Base-by-base conservation (phyloP, 2,113 vertebrate species). In the Cygnus atratus region DNA sequence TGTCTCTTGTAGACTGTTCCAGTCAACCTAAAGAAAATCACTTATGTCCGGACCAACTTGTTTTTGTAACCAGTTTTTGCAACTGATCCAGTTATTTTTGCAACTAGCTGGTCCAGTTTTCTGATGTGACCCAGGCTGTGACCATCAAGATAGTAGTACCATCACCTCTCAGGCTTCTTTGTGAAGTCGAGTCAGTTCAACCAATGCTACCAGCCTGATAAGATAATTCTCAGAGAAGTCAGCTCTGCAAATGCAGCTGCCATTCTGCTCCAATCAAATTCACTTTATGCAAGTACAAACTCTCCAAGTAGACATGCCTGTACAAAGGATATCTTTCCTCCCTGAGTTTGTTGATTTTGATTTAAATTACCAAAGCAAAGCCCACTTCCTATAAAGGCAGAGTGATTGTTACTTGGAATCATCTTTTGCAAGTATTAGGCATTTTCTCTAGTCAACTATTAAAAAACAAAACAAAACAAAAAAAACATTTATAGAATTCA, bases 281-380 rank as follows among this genome's bases (percentile, higher is more conserved):
- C 58, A 24, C 9, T 66, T 48, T n/a, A 28, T 13, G 14, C 33
- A 58, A 22, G 24, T 37, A n/a, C 21, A 24, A 29, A 67, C 58
- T 54, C 76, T 78, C 46, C 18, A 65, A 8, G 52, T 11, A 67
- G 76, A 63, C 61, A 87, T 0, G 0, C 76, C 57, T 1, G 3
- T 39, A 68, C 61, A 82, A 52, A 91, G 80, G 44, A 88, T 78
- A 70, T 8, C 7, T 48, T 80, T 88, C 37, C 73, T 84, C 14
- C 43, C 12, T 19, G 57, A 74, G 43, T 52, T 57, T 91, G 46
- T 59, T 88, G 79, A 68, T 87, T 78, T 61, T 75, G 26, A 84
- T 62, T 44, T 72, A 61, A 88, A 85, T 93, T 82, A 76, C 77
- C 70, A 82, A 90, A 84, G 26, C 75, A 86, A 96, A 96, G 79